Evolutionary conservation across 2,113 vertebrate genomes (phyloP).

Genomic region (Pteropus alecto): DNA sequence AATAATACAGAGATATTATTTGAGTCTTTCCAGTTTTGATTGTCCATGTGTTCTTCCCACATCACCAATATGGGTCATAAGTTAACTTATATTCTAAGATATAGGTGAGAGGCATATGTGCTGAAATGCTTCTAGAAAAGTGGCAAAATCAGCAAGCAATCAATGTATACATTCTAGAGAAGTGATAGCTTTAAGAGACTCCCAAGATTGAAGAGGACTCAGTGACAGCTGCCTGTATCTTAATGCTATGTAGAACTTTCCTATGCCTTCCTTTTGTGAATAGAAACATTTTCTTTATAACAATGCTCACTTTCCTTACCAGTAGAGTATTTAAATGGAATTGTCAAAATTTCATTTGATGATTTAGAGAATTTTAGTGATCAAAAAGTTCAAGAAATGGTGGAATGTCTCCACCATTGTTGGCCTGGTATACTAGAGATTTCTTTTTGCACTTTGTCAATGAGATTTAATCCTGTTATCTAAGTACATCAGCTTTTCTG

Average conservation of each 20-base stretch:
- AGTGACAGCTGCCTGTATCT: background rate
- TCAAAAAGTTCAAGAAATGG: background rate
- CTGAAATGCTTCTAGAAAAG: background rate
- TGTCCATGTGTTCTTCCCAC: background rate
- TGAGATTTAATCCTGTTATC: conserved; percentile 28
- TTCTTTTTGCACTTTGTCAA: background rate
- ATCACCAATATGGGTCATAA: background rate
- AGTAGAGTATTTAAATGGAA: background rate
- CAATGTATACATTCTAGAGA: background rate
- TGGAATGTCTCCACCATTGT: background rate
- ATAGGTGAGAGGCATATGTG: background rate
- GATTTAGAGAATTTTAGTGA: conserved; percentile 24
- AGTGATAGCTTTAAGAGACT: background rate
- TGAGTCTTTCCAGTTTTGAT: background rate
- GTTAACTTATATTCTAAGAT: background rate
- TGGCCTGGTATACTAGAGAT: background rate
- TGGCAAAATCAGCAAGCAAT: background rate
- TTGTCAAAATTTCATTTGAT: background rate
- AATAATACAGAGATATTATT: background rate
- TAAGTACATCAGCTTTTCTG: background rate
- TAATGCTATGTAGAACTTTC: background rate
- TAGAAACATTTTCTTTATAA: conserved; percentile 1
- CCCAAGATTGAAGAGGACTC: background rate
- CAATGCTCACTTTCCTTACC: background rate
- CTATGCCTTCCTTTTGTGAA: background rate